Evolutionary conservation across 2,888 invertebrate genomes (phyloP).

Genomic region (Pelosia muscerda): DNA sequence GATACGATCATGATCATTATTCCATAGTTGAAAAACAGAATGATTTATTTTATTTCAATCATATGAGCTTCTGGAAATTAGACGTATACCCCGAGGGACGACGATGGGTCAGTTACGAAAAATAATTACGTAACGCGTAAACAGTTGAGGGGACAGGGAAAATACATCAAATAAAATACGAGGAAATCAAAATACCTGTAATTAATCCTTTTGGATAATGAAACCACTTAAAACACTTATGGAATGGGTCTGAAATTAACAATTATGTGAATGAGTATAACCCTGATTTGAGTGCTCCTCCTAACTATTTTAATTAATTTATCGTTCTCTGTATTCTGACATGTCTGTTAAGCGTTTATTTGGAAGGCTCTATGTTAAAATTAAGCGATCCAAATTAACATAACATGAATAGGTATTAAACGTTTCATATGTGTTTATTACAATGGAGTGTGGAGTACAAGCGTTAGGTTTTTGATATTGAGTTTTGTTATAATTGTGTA

Average conservation of each 20-base stretch:
- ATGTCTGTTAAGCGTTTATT: background rate
- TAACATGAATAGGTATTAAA: background rate
- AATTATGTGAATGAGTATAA: background rate
- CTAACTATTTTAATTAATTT: conserved; percentile 1
- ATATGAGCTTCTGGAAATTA: background rate
- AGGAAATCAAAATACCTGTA: background rate
- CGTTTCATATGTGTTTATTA: too few relatives aligned
- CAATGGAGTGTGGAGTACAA: too few relatives aligned
- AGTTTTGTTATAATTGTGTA: too few relatives aligned
- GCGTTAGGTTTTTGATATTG: too few relatives aligned
- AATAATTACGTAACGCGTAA: background rate
- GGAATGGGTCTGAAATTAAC: background rate
- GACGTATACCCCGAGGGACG: background rate
- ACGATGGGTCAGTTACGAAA: background rate
- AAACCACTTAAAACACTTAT: conserved; percentile 1
- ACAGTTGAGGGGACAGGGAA: background rate
- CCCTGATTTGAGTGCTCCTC: background rate
- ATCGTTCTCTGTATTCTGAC: background rate
- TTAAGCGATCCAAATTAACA: background rate
- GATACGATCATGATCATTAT: background rate
- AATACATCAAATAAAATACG: conserved; percentile 2
- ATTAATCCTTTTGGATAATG: background rate
- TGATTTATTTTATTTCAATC: background rate
- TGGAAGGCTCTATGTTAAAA: background rate
- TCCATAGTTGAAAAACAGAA: background rate